Conservation (phyloP, 2,888 invertebrate species). For the Hirtodrosophila alboralis region DNA sequence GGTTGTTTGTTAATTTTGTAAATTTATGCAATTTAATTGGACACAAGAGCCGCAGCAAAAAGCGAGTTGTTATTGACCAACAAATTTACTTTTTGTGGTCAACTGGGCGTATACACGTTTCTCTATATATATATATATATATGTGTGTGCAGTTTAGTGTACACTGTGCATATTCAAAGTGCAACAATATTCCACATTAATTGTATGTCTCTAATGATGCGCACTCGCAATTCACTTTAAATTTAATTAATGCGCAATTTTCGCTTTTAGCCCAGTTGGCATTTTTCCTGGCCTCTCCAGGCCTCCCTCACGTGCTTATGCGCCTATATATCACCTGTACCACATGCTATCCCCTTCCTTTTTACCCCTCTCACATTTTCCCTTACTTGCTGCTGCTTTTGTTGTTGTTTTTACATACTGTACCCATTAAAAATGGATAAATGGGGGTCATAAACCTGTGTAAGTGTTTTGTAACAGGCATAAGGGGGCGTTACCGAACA, state of each 20-base stretch:
- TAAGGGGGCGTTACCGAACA: too few relatives aligned
- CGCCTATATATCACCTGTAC: neutral
- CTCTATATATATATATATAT: neutral
- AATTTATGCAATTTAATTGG: slow-evolving; percentile 77
- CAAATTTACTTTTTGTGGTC: slow-evolving; percentile 69
- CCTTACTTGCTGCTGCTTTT: neutral
- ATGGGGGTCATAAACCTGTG: too few relatives aligned
- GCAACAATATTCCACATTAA: slow-evolving; percentile 62
- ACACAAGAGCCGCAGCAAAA: slow-evolving; percentile 51
- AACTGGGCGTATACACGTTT: neutral
- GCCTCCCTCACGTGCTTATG: neutral
- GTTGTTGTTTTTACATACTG: too few relatives aligned
- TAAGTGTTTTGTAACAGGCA: too few relatives aligned
- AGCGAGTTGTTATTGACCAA: slow-evolving; percentile 47
- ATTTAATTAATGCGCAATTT: slow-evolving; percentile 75
- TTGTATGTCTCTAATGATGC: slow-evolving; percentile 74
- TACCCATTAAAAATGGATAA: too few relatives aligned
- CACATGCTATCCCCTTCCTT: neutral
- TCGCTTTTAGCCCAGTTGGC: slow-evolving; percentile 63
- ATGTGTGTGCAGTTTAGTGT: neutral
- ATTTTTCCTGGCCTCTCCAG: slow-evolving; percentile 23
- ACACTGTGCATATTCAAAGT: too few relatives aligned
- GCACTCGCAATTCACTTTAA: slow-evolving; percentile 64
- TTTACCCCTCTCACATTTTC: neutral
- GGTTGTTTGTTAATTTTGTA: slow-evolving; percentile 68